phyloP scores from a whole-genome alignment of 1,140 invertebrate genomes.

The Wasmannia auropunctata region DNA sequence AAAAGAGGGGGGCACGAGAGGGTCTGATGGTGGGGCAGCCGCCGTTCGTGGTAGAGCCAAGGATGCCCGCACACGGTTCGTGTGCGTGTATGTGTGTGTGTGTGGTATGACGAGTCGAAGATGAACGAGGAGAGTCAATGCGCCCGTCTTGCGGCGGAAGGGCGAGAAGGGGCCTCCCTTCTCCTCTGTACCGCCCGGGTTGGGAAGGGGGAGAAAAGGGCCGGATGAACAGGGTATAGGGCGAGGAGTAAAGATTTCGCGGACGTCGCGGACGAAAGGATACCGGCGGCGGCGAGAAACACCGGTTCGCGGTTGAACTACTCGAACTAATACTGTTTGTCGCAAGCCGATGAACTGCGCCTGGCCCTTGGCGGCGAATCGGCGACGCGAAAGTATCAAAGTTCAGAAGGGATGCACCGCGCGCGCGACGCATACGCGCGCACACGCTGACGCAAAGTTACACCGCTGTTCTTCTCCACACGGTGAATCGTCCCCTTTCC shows the following conservation, averaged over 20 bases:
- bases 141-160: conserved; percentile 21
- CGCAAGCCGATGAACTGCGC: conserved; percentile 56
- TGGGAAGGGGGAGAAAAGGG: conserved; percentile 35
- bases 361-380: background rate
- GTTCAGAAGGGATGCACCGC: background rate
- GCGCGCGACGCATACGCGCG: background rate
- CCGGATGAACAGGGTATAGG: conserved; percentile 9
- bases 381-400: background rate
- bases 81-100: background rate
- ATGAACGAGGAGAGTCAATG: conserved; percentile 65
- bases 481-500: background rate
- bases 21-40: background rate
- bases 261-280: conserved; percentile 54
- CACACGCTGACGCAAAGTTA: background rate
- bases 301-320: conserved; percentile 69
- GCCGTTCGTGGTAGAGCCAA: conserved; percentile 45
- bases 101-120: conserved; percentile 56
- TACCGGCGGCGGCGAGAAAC: conserved; percentile 67
- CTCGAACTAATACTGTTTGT: conserved; percentile 74
- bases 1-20: background rate
- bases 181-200: background rate
- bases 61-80: conserved; percentile 48
- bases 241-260: conserved; percentile 32
- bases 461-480: background rate
- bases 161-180: background rate